phyloP scores from a whole-genome alignment of 2,888 invertebrate species.

The Buathra laborator region DNA sequence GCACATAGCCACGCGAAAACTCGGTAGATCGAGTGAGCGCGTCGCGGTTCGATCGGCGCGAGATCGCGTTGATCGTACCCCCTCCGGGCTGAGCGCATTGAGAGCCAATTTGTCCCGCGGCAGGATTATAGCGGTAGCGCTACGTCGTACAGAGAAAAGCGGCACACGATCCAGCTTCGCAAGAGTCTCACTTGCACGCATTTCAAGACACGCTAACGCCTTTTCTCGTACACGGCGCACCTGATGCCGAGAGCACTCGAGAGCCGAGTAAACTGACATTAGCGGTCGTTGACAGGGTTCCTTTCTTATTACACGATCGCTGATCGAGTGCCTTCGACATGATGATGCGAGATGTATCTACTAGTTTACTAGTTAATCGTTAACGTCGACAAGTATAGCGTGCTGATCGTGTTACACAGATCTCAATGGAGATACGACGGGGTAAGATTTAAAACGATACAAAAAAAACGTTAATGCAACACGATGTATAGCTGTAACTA shows the following conservation, averaged over 20 bases:
- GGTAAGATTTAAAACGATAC: background rate
- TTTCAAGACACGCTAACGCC: background rate
- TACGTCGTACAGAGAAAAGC: background rate
- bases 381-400: slow-evolving; percentile 38
- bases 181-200: background rate
- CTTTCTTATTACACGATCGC: slow-evolving; percentile 31
- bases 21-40: slow-evolving; percentile 1
- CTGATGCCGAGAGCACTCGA: background rate
- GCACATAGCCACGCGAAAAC: background rate
- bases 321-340: slow-evolving; percentile 26
- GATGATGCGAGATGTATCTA: slow-evolving; percentile 34
- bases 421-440: slow-evolving; percentile 23
- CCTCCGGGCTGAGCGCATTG: slow-evolving; percentile 14
- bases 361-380: slow-evolving; percentile 21
- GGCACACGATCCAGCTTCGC: slow-evolving; percentile 1
- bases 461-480: background rate
- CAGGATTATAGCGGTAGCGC: background rate
- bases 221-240: slow-evolving; percentile 13
- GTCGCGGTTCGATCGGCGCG: slow-evolving; percentile 17
- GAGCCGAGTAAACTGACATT: slow-evolving; percentile 44
- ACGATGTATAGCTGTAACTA: no score
- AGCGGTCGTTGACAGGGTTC: slow-evolving; percentile 51
- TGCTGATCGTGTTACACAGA: slow-evolving; percentile 39
- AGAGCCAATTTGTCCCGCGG: slow-evolving; percentile 40
- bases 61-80: slow-evolving; percentile 42